phyloP scores from a whole-genome alignment of 2,888 invertebrate species.

The Nephrotoma guestfalica region DNA sequence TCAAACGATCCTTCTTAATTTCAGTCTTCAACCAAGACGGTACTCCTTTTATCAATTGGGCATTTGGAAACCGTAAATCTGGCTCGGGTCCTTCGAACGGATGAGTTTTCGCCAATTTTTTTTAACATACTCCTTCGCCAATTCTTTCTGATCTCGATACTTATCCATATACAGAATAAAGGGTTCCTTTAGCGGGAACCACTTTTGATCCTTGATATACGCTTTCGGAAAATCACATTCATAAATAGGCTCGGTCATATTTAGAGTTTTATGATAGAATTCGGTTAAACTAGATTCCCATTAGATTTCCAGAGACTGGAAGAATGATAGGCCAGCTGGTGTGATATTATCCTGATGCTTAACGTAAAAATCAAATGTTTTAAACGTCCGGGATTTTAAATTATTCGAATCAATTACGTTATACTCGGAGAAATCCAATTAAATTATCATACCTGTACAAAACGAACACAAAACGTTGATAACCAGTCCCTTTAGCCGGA shows the following conservation, averaged over 20 bases:
- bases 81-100: constrained; percentile 61
- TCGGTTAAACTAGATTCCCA: constrained; percentile 75
- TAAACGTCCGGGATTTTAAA: constrained; percentile 56
- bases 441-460: constrained; percentile 76
- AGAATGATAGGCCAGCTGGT: constrained; percentile 84
- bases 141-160: constrained; percentile 80
- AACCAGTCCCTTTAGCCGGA: constrained; percentile 84
- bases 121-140: constrained; percentile 74
- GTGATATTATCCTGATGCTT: constrained; percentile 69
- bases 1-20: constrained; percentile 50
- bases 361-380: constrained; percentile 74
- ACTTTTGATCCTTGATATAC: constrained; percentile 60
- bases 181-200: constrained; percentile 66
- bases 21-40: constrained; percentile 68
- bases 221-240: constrained; percentile 80
- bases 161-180: constrained; percentile 89
- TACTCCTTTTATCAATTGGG: constrained; percentile 39
- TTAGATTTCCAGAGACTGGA: constrained; percentile 76
- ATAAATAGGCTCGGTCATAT: constrained; percentile 59
- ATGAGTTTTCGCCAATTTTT: constrained; percentile 63
- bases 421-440: constrained; percentile 46
- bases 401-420: constrained; percentile 18
- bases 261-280: constrained; percentile 65
- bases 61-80: constrained; percentile 58
- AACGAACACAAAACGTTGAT: constrained; percentile 80